phyloP scores from a whole-genome alignment of 1,140 invertebrate species.

The Cyrtorhinus lividipennis region DNA sequence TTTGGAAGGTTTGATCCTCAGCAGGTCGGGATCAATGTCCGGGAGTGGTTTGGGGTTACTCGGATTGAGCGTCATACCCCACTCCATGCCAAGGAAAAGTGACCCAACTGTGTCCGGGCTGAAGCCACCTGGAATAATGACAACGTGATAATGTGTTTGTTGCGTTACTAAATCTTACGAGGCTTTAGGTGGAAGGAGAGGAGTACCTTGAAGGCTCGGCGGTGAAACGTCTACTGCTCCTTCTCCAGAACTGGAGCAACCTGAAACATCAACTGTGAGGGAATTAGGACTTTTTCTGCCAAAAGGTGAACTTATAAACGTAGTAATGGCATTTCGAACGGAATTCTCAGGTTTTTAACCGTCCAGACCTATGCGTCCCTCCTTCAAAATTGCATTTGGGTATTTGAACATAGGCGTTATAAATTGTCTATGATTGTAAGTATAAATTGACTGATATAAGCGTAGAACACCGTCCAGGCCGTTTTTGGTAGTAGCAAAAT shows the following conservation, averaged over 20 bases:
- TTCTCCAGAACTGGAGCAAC: conserved; percentile 18
- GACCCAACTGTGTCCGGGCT: conserved; percentile 18
- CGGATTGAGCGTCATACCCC: conserved; percentile 18
- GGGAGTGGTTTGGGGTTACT: conserved; percentile 17
- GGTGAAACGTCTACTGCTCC: conserved; percentile 13
- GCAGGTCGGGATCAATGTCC: conserved; percentile 22
- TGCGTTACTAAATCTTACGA: background rate
- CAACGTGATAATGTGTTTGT: background rate
- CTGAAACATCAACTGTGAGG: conserved; percentile 9
- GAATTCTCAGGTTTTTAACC: no score
- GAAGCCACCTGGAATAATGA: conserved; percentile 14
- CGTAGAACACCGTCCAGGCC: no score
- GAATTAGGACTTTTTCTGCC: no score
- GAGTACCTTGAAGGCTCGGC: conserved; percentile 14
- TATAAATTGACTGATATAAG: no score
- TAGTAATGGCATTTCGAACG: no score
- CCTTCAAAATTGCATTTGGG: no score
- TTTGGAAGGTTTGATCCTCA: conserved; percentile 21
- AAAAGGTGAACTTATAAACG: no score
- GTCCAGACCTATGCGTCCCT: no score
- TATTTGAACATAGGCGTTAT: no score
- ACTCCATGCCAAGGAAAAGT: conserved; percentile 22
- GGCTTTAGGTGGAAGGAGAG: background rate
- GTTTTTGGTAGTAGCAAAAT: no score
- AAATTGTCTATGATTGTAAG: no score